Conservation (phyloP, 2,888 invertebrate genomes). For the Lithosia quadra region DNA sequence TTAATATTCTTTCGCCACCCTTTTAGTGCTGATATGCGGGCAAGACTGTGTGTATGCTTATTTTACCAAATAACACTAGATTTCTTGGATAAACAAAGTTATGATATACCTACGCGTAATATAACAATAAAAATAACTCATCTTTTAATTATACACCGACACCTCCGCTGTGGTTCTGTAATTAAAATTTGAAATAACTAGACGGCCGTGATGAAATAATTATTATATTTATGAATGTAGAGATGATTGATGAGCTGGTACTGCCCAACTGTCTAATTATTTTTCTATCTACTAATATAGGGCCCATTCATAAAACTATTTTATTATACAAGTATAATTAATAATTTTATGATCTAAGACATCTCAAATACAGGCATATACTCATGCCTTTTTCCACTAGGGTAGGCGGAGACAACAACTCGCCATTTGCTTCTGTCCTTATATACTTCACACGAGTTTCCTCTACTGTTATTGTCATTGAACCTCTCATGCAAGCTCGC, state of each 20-base stretch:
- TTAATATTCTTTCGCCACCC: too few relatives aligned
- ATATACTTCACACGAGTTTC: too few relatives aligned
- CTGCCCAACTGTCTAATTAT: background rate
- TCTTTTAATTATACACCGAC: background rate
- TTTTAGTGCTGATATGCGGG: background rate
- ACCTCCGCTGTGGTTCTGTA: background rate
- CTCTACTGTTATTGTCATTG: too few relatives aligned
- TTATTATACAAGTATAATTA: too few relatives aligned
- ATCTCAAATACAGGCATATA: too few relatives aligned
- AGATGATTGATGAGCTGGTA: slow-evolving; percentile 1
- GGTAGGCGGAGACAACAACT: too few relatives aligned
- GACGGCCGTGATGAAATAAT: background rate
- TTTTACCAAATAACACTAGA: background rate
- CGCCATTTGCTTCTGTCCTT: too few relatives aligned
- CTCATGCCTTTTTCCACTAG: too few relatives aligned
- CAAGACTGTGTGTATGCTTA: background rate
- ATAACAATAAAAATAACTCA: background rate
- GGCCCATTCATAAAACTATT: background rate
- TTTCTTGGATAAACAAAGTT: background rate
- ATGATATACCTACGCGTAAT: background rate
- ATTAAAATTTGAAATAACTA: background rate
- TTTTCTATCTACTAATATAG: background rate
- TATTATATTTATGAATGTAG: background rate
- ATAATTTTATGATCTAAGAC: too few relatives aligned
- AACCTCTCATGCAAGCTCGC: too few relatives aligned